Evolutionary conservation across 2,888 invertebrate species (phyloP), one percentile per base, ranked within the genome.

Genomic region (Drosophila gaucha): DNA sequence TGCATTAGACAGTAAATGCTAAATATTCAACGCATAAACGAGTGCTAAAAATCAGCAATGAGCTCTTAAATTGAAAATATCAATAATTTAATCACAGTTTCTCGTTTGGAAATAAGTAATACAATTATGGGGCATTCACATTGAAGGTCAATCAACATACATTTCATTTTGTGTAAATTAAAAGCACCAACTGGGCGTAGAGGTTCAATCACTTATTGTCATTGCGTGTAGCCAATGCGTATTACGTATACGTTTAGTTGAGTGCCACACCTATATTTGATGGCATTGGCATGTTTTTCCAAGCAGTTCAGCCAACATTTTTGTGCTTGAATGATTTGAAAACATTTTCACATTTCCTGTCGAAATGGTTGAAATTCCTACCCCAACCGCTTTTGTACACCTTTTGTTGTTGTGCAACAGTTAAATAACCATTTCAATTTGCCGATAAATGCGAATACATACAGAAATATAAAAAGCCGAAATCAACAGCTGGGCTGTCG

Each of bases 321-420:
- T 67, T 78, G 39, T 62, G 73, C 69, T 70, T 70, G 62, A 74
- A 36, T 71, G 76, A 74, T 62, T 76, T 63, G 74, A 74, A 74
- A 71, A 64, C 75, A 76, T 80, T 73, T 72, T 83, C 76, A 69
- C 68, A 74, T 70, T 78, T 74, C 74, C 74, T 65, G 76, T 52
- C 60, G 14, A 44, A 60, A 6, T 55, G 51, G 36, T 41, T 43
- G 28, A 39, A 55, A 52, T 36, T 36, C 22, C 54, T 24, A 14
- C n/a, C 31, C 20, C 49, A 12, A 20, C 8, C 14, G 3, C 49
- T 12, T 24, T 16, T 36, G 24, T 35, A 26, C 24, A 35, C 35
- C 24, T 12, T 14, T 64, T 56, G 55, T 55, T 49, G 49, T 43
- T 52, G 28, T 12, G 14, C 41, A 6, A 2, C 57, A 70, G 66